Evolutionary conservation across 2,797 vertebrate species (phyloP).

Genomic region (Benthosema pterotum): DNA sequence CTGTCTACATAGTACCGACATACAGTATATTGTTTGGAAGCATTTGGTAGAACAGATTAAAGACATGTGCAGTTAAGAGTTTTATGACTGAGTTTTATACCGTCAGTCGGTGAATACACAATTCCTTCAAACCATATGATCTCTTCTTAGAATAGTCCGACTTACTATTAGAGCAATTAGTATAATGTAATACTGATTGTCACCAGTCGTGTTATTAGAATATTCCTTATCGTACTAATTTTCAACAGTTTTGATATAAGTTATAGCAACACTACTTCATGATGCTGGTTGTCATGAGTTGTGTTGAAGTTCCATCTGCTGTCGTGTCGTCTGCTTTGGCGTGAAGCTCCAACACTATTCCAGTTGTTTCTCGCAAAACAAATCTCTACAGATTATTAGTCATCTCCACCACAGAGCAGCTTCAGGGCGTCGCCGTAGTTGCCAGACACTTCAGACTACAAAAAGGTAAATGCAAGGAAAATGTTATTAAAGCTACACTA

Average conservation of each 20-base stretch:
- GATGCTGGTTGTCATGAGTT: not conserved
- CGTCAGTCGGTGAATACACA: not conserved
- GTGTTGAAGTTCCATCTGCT: not conserved
- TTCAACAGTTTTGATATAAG: not conserved
- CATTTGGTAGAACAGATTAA: not conserved
- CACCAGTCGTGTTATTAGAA: not conserved
- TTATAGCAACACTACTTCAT: conserved; percentile 21
- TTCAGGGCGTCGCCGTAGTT: conserved; percentile 63
- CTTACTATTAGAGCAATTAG: not conserved
- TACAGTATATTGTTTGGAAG: conserved; percentile 3
- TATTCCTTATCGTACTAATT: not conserved
- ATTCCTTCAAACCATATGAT: not conserved
- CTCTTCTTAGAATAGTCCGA: not conserved
- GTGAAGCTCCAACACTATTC: conserved; percentile 5
- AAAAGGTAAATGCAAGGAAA: not conserved
- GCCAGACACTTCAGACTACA: conserved; percentile 77
- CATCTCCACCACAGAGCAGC: conserved; percentile 72
- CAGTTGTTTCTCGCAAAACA: conserved; percentile 28
- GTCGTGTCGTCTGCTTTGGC: not conserved
- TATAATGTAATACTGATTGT: not conserved
- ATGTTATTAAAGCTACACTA: not conserved
- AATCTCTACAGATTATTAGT: conserved; percentile 41
- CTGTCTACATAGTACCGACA: not conserved
- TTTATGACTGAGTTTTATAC: not conserved
- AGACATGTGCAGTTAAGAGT: not conserved